Conservation (phyloP, 2,888 invertebrate species). For the Eurois occulta region DNA sequence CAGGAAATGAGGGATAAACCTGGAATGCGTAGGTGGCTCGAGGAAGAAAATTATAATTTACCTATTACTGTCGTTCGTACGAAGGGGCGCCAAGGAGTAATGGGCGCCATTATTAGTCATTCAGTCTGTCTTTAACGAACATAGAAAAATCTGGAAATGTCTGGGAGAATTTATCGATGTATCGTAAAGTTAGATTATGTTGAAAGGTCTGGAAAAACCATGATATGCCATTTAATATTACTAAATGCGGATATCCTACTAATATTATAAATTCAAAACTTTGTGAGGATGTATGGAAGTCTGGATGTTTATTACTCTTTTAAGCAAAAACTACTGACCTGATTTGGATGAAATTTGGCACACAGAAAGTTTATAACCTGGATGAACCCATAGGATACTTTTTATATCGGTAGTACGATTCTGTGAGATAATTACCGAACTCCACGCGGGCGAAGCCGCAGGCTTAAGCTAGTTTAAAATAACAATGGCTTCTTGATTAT, state of each 20-base stretch:
- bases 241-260: background rate
- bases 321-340: too few relatives aligned
- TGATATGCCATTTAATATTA: background rate
- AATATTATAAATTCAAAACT: too few relatives aligned
- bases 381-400: too few relatives aligned
- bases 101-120: slow-evolving; percentile 66
- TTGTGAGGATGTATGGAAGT: too few relatives aligned
- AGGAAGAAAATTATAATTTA: slow-evolving; percentile 68
- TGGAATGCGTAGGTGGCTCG: slow-evolving; percentile 67
- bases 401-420: too few relatives aligned
- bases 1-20: slow-evolving; percentile 65
- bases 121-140: slow-evolving; percentile 15
- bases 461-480: background rate
- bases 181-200: background rate
- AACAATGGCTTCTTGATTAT: background rate
- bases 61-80: slow-evolving; percentile 68
- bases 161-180: background rate
- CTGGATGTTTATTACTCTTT: too few relatives aligned
- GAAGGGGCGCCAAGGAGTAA: slow-evolving; percentile 64
- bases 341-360: too few relatives aligned
- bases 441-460: too few relatives aligned
- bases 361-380: too few relatives aligned
- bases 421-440: too few relatives aligned
- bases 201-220: background rate
- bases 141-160: slow-evolving; percentile 3